Evolutionary conservation across 2,797 vertebrate species (phyloP).

Genomic region (Kryptopterus vitreolus): DNA sequence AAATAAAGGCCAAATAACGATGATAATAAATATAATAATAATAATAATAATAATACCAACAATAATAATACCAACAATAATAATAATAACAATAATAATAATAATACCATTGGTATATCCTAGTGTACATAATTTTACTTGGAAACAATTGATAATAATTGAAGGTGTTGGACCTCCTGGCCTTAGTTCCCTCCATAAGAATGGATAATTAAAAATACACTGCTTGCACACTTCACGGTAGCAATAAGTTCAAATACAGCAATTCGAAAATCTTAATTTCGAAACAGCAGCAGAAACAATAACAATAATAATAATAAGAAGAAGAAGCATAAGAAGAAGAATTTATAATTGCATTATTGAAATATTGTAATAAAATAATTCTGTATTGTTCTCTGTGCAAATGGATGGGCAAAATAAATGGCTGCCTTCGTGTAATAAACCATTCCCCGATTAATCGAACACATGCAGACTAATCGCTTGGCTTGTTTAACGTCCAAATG

Average conservation of each 20-base stretch:
- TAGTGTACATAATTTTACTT: too few relatives aligned
- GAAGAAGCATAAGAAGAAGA: too few relatives aligned
- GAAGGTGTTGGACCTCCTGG: neutral
- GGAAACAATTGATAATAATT: neutral
- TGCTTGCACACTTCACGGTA: neutral
- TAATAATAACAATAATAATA: too few relatives aligned
- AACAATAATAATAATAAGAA: too few relatives aligned
- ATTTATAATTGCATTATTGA: too few relatives aligned
- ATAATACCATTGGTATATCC: too few relatives aligned
- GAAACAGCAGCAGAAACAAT: too few relatives aligned
- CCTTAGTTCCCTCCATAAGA: neutral
- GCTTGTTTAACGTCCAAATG: neutral
- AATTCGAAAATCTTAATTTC: too few relatives aligned
- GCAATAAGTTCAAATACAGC: too few relatives aligned
- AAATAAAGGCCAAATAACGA: constrained; percentile 8
- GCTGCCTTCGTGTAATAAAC: neutral
- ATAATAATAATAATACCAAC: constrained; percentile 12
- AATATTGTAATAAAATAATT: too few relatives aligned
- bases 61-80: constrained; percentile 22
- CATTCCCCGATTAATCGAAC: neutral
- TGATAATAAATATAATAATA: neutral
- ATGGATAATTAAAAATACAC: neutral
- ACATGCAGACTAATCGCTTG: constrained; percentile 3
- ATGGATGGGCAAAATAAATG: too few relatives aligned
- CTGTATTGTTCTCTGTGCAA: neutral